These are phyloP conservation scores for Muscicapa adusta DNA, from an alignment of 2,113 vertebrate genomes.

Conservation along the genomic window DNA sequence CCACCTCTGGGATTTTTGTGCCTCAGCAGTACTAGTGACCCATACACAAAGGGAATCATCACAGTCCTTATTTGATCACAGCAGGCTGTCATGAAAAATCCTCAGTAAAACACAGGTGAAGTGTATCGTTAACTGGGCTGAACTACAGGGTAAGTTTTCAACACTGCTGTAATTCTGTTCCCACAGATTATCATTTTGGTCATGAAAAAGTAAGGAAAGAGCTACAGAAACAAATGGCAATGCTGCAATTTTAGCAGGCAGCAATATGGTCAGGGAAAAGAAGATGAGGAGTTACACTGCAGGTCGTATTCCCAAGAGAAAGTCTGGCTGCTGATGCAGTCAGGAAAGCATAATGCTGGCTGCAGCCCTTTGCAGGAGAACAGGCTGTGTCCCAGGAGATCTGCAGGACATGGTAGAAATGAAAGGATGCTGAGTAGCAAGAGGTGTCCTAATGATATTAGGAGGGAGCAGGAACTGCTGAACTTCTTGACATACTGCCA, in stretches of 20 bases:
- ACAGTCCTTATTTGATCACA: not conserved
- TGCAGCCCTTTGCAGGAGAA: not conserved
- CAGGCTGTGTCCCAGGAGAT: accelerated
- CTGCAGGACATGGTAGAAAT: not conserved
- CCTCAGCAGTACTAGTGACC: not conserved
- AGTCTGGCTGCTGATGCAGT: not conserved
- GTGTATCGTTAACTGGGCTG: not conserved
- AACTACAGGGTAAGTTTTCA: conserved; percentile 34
- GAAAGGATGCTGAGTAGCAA: not conserved
- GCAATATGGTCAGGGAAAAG: not conserved
- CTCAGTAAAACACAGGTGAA: not conserved
- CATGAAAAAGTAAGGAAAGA: not conserved
- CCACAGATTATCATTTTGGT: conserved; percentile 51
- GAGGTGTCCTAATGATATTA: not conserved
- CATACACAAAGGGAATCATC: not conserved
- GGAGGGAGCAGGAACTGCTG: not conserved
- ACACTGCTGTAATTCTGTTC: conserved; percentile 24
- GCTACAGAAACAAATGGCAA: not conserved
- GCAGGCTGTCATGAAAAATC: not conserved
- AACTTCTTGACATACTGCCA: not conserved
- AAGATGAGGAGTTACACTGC: not conserved
- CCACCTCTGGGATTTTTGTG: not conserved
- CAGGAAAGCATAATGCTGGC: not conserved
- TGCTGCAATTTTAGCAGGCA: not conserved
- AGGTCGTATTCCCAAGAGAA: not conserved